phyloP scores from a whole-genome alignment of 2,113 vertebrate species.

The Gallinago jamesoni region DNA sequence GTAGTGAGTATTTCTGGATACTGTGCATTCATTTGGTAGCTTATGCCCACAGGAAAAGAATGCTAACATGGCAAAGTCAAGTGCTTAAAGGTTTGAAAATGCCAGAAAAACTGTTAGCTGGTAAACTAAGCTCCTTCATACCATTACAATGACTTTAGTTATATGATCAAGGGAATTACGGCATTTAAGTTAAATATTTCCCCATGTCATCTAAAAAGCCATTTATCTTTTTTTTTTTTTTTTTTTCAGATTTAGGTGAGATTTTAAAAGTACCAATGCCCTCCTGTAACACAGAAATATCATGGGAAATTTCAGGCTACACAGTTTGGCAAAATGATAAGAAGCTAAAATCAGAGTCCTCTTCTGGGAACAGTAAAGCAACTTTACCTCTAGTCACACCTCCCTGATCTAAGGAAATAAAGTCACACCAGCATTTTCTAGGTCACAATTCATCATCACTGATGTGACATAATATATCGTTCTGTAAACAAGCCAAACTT shows the following conservation, averaged over 20 bases:
- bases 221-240: background rate
- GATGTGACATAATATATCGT: background rate
- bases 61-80: background rate
- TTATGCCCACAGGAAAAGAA: background rate
- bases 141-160: background rate
- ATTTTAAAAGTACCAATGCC: background rate
- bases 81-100: background rate
- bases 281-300: background rate
- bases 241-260: background rate
- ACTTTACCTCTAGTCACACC: background rate
- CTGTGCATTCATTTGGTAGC: background rate
- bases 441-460: background rate
- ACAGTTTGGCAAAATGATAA: background rate
- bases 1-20: background rate
- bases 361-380: background rate
- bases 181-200: background rate
- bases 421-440: background rate
- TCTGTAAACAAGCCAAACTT: background rate
- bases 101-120: background rate
- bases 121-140: background rate
- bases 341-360: background rate
- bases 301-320: background rate
- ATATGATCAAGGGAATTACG: background rate
- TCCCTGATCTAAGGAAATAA: background rate
- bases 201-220: background rate